These are phyloP conservation scores for Drosophila robusta DNA, from an alignment of 2,888 invertebrate species.

Conservation along the genomic window DNA sequence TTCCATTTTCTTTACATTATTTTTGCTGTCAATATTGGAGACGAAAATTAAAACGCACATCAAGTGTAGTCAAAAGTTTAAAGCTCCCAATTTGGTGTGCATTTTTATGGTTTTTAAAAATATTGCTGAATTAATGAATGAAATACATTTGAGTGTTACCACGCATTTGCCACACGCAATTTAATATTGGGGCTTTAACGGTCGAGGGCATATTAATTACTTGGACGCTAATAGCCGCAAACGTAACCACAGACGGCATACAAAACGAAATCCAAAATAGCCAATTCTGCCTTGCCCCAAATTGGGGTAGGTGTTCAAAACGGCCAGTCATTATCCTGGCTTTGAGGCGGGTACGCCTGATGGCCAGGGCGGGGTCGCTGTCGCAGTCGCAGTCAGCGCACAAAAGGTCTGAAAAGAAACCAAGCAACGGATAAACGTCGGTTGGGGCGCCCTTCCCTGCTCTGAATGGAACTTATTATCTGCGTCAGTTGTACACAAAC, in stretches of 20 bases:
- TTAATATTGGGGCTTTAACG: conserved; percentile 19
- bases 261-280: conserved; percentile 39
- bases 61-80: conserved; percentile 4
- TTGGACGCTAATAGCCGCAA: conserved; percentile 57
- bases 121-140: background rate
- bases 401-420: conserved; percentile 16
- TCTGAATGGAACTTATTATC: conserved; percentile 73
- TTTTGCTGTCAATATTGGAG: conserved; percentile 7
- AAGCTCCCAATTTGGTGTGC: background rate
- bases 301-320: conserved; percentile 43
- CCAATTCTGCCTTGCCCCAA: conserved; percentile 29
- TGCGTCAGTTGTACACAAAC: conserved; percentile 70
- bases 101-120: background rate
- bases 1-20: conserved; percentile 8
- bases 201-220: conserved; percentile 52
- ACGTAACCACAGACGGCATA: conserved; percentile 44
- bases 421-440: conserved; percentile 29
- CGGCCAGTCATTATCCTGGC: conserved; percentile 48
- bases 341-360: conserved; percentile 12
- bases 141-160: conserved; percentile 25
- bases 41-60: background rate
- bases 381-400: background rate
- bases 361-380: conserved; percentile 19
- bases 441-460: conserved; percentile 3
- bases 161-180: conserved; percentile 27